phyloP scores from a whole-genome alignment of 64 coral and sea anemone genomes.

The Stylophora pistillata region DNA sequence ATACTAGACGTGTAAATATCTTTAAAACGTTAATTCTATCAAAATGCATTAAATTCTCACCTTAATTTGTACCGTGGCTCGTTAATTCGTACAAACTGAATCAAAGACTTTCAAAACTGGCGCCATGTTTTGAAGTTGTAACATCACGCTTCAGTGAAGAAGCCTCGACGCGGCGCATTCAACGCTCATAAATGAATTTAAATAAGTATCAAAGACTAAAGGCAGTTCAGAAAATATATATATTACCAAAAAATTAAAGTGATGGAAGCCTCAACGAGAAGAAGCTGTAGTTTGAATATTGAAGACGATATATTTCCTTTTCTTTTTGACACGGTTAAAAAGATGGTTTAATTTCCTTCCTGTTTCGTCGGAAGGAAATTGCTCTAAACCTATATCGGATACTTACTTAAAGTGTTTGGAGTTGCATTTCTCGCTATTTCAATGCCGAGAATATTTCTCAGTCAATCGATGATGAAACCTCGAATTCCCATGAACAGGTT shows the following conservation, averaged over 20 bases:
- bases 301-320: not conserved
- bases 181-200: not conserved
- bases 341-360: not conserved
- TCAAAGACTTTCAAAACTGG: conserved; percentile 24
- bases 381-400: not conserved
- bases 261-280: not conserved
- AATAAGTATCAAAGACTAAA: not conserved
- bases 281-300: not conserved
- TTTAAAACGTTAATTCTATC: not conserved
- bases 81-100: not conserved
- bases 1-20: not conserved
- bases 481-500: no score
- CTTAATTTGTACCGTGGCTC: not conserved
- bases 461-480: no score
- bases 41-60: not conserved
- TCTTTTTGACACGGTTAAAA: not conserved
- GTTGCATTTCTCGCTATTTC: no score
- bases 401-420: no score
- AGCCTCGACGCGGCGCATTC: not conserved
- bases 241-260: no score
- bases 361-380: not conserved
- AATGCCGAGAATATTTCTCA: no score
- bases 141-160: not conserved
- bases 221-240: not conserved
- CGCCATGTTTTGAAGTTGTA: not conserved